These are phyloP conservation scores for Sarcophaga peregrina DNA, from an alignment of 1,140 invertebrate species.

Conservation along the genomic window DNA sequence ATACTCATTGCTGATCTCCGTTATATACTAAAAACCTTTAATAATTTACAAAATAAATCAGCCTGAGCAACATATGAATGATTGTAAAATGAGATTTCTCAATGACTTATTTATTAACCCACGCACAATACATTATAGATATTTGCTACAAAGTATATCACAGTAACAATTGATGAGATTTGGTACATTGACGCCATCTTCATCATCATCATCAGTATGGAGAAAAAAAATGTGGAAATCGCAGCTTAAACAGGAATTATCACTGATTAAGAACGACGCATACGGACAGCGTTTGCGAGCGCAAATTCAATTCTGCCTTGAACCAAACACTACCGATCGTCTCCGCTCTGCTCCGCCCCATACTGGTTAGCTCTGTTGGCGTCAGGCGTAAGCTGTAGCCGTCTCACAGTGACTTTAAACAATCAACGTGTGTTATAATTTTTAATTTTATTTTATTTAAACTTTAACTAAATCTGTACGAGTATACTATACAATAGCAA, in stretches of 20 bases:
- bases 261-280: conserved; percentile 38
- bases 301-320: not conserved
- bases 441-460: conserved; percentile 15
- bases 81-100: no score
- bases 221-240: not conserved
- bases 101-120: not conserved
- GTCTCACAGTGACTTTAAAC: conserved; percentile 15
- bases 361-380: not conserved
- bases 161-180: conserved; percentile 20
- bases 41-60: no score
- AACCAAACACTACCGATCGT: not conserved
- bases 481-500: not conserved
- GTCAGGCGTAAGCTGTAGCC: not conserved
- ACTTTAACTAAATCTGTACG: conserved; percentile 17
- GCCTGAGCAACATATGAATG: no score
- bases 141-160: conserved; percentile 18
- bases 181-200: conserved; percentile 31
- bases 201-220: no score
- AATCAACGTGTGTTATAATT: not conserved
- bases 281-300: not conserved
- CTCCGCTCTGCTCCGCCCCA: not conserved
- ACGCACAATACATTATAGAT: not conserved
- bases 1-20: no score
- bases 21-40: no score
- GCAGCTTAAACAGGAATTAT: conserved; percentile 37